Conservation (phyloP, 2,797 vertebrate species). For the Chaetophractus vellerosus region DNA sequence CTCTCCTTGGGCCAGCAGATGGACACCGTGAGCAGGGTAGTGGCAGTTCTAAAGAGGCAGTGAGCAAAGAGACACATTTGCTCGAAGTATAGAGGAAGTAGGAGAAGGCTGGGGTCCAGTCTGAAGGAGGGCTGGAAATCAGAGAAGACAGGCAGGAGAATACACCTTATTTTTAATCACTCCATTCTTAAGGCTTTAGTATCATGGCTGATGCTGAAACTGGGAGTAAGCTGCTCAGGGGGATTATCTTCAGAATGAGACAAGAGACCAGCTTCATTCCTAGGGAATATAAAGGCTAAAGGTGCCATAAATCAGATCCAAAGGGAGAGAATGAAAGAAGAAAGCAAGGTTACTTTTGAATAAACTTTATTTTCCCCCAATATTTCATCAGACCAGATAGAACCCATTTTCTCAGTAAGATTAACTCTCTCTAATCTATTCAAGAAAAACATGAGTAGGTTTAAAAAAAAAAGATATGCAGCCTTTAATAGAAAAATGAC, state of each 20-base stretch:
- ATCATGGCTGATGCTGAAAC: not conserved
- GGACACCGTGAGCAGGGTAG: not conserved
- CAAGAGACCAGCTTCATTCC: not conserved
- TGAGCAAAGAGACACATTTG: not conserved
- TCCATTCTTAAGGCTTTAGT: not conserved
- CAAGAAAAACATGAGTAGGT: not conserved
- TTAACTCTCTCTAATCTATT: not conserved
- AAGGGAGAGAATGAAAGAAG: constrained; percentile 17
- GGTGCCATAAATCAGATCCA: not conserved
- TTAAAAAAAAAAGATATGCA: not conserved
- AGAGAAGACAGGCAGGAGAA: not conserved
- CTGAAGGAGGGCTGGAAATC: not conserved
- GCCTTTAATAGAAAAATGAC: not conserved
- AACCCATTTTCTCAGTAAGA: constrained; percentile 41
- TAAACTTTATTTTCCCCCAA: not conserved
- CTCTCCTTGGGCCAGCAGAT: not conserved
- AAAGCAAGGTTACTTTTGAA: constrained; percentile 46
- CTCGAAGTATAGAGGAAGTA: not conserved
- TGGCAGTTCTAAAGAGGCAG: not conserved
- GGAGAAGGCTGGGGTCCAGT: not conserved
- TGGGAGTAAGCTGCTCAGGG: not conserved
- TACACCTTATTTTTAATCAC: not conserved
- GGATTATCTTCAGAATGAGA: not conserved
- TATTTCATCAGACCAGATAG: constrained; percentile 21
- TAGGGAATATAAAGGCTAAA: constrained; percentile 21